Percentiles rank a stretch among this genome's conserved stretches.
Conservation (phyloP, 1,140 invertebrate genomes). For the Brachionus manjavacas region DNA sequence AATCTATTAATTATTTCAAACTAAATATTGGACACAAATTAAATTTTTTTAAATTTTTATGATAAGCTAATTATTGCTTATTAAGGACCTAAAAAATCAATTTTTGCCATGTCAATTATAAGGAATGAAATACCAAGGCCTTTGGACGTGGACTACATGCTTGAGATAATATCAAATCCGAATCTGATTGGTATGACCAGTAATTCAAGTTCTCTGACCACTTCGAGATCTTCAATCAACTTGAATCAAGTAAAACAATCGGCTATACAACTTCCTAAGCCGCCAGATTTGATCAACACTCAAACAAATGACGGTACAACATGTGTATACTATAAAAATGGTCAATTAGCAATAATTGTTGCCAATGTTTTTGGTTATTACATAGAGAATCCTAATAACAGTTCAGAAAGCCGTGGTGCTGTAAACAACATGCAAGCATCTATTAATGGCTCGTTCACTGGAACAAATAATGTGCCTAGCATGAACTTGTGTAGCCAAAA, state of each 20-base stretch:
- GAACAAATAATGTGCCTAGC: neutral
- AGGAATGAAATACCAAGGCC: conserved; percentile 27
- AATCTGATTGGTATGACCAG: neutral
- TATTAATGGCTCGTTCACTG: neutral
- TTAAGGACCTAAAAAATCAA: conserved; percentile 18
- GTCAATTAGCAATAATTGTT: conserved; percentile 15
- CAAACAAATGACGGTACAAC: conserved; percentile 35
- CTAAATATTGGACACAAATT: no score
- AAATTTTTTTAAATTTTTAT: no score
- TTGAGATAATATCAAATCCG: conserved; percentile 31
- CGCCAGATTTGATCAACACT: neutral
- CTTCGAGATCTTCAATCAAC: neutral
- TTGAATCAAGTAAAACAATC: neutral
- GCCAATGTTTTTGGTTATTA: conserved; percentile 27
- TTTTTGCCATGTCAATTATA: conserved; percentile 7
- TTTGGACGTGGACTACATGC: neutral
- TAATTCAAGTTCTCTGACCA: neutral
- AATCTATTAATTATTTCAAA: no score
- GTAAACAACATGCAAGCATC: neutral
- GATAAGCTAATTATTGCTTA: neutral
- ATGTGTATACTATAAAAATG: conserved; percentile 14
- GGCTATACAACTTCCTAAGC: neutral
- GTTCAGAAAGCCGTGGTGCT: neutral
- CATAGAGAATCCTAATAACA: neutral
- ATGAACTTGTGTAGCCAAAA: neutral